These are phyloP conservation scores for Brenthis ino DNA, from an alignment of 2,888 invertebrate species.

Conservation along the genomic window DNA sequence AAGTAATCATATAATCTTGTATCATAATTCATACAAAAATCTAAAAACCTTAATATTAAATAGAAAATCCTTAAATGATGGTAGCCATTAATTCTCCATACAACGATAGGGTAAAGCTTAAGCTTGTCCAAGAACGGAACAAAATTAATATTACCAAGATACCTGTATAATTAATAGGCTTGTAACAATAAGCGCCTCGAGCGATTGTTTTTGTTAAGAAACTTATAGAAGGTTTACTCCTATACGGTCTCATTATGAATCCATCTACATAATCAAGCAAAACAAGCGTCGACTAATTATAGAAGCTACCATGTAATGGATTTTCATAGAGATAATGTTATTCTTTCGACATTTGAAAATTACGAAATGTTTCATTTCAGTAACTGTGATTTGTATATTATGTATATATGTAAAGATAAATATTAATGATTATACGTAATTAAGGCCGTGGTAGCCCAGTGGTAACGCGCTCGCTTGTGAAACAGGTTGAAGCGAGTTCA, in stretches of 20 bases:
- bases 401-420: neutral
- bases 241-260: slow-evolving; percentile 33
- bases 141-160: slow-evolving; percentile 60
- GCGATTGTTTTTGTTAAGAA: slow-evolving; percentile 65
- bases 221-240: slow-evolving; percentile 35
- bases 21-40: neutral
- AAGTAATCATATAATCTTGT: neutral
- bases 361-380: slow-evolving; percentile 7
- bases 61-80: slow-evolving; percentile 20
- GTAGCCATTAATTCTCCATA: slow-evolving; percentile 29
- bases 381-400: neutral
- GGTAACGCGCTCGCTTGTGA: no score
- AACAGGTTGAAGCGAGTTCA: no score
- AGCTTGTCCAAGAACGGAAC: slow-evolving; percentile 53
- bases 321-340: slow-evolving; percentile 37
- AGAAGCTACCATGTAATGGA: slow-evolving; percentile 34
- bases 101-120: slow-evolving; percentile 32
- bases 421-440: no score
- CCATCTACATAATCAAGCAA: slow-evolving; percentile 35
- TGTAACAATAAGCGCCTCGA: slow-evolving; percentile 65
- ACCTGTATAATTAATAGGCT: slow-evolving; percentile 52
- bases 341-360: slow-evolving; percentile 25
- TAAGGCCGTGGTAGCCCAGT: no score
- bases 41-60: neutral
- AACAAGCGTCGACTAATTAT: slow-evolving; percentile 35